Base-by-base conservation (phyloP, 2,113 vertebrate genomes). In the Periophthalmodon schlosseri region DNA sequence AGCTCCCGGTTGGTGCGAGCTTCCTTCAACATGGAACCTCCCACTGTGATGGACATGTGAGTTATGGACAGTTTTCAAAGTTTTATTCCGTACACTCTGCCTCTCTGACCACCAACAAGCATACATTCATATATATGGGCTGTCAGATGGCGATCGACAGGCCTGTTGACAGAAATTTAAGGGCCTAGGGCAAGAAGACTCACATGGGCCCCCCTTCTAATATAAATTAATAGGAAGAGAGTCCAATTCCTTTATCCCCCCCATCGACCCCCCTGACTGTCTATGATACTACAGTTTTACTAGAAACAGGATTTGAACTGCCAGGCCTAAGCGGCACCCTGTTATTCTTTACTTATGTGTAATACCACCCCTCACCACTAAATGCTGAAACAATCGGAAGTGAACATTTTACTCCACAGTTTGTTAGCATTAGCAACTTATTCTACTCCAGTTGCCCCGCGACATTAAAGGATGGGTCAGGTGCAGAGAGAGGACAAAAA, bases 51-150 rank as follows among this genome's bases (percentile, higher is more conserved):
- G 72, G 72, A 86, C 71, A 52, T 78, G 73, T 85, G 80, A 88
- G 84, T 76, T 84, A 84, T 20, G 57, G 74, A 34, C 74, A 69
- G 75, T 82, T 90, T 86, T 73, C 73, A 82, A 82, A 80, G 65
- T 75, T 68, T 5, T 80, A 85, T 24, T 28, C 57, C 28, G 3
- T 28, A 12, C 57, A 23, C 23, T 24, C 13, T 23, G 57, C 57
- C 23, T 60, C 23, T 60, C 13, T 12, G 57, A 28, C 57, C 57
- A 60, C 57, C 23, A 23, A 21, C 54, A 57, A 60, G 21, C 57
- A 60, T 1, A 60, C 57, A 15, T 28, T 60, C 23, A 28, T 60
- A 15, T 12, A 60, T 18, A 52, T 4, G 18, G 14, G 2, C 15
- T 18, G 16, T 52, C 18, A 56, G n/a, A 11, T 0, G 1, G 9